Percentiles rank a stretch among this genome's conserved stretches.
These are phyloP conservation scores for Canis aureus DNA, from an alignment of 2,113 vertebrate species.

Conservation along the genomic window DNA sequence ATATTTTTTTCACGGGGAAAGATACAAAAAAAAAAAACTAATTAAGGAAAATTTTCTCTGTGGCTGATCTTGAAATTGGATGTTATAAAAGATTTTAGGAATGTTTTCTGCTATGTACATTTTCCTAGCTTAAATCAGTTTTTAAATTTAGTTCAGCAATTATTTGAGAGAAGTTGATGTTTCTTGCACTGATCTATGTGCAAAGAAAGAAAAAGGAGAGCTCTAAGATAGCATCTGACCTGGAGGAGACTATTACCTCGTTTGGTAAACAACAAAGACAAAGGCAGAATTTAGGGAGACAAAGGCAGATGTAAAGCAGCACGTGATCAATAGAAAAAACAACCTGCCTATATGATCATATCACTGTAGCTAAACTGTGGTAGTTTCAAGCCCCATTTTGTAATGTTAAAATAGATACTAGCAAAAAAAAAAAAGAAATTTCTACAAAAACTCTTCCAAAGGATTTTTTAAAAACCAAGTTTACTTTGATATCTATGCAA, in stretches of 20 bases:
- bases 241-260: neutral
- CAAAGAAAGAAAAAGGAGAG: neutral
- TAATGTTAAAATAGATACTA: neutral
- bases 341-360: neutral
- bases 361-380: neutral
- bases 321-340: neutral
- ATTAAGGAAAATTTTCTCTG: neutral
- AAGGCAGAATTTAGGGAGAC: neutral
- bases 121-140: neutral
- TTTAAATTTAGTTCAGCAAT: neutral
- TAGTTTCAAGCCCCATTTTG: neutral
- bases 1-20: neutral
- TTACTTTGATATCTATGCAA: neutral
- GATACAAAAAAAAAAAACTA: neutral
- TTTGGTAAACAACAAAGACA: neutral
- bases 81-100: neutral
- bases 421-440: neutral
- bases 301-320: neutral
- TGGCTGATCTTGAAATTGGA: neutral
- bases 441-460: neutral
- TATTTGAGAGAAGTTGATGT: neutral
- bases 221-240: neutral
- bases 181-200: neutral
- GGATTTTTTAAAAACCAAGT: neutral
- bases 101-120: neutral